A percentile compares a stretch with the other conserved stretches of the same genome.
Conservation (phyloP, 1,140 invertebrate species). For the Neodiprion fabricii region DNA sequence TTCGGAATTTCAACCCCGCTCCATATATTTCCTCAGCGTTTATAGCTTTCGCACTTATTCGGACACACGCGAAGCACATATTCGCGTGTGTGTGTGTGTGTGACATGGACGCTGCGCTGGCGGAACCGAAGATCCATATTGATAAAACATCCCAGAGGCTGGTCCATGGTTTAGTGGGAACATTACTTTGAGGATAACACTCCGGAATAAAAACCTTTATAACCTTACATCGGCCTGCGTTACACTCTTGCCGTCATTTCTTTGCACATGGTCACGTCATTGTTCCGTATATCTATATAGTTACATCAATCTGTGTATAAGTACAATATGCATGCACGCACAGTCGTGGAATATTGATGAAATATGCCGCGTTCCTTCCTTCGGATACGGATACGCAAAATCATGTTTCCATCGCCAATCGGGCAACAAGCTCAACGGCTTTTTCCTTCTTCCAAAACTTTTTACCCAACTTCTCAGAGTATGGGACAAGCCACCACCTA, state of each 20-base stretch:
- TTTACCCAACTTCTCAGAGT: too few species aligned
- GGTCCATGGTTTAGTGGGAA: constrained; percentile 43
- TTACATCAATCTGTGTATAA: not conserved
- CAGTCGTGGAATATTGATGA: not conserved
- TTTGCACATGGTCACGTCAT: not conserved
- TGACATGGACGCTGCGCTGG: constrained; percentile 15
- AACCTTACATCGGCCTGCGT: constrained; percentile 42
- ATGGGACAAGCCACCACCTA: too few species aligned
- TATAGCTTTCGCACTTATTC: too few species aligned
- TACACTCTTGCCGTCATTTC: not conserved
- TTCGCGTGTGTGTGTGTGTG: not conserved
- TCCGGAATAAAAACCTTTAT: constrained; percentile 54
- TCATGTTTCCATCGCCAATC: too few species aligned
- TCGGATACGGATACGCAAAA: too few species aligned
- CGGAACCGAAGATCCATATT: constrained; percentile 37
- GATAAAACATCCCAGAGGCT: constrained; percentile 39
- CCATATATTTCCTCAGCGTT: too few species aligned
- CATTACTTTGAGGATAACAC: constrained; percentile 50
- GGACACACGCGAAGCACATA: too few species aligned
- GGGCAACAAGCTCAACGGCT: too few species aligned
- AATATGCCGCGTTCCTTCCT: too few species aligned
- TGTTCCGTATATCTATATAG: not conserved
- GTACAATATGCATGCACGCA: not conserved
- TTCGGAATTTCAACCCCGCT: too few species aligned
- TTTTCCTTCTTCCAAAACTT: too few species aligned